Evolutionary conservation across 2,113 vertebrate species (phyloP).

Genomic region (Ciconia boyciana): DNA sequence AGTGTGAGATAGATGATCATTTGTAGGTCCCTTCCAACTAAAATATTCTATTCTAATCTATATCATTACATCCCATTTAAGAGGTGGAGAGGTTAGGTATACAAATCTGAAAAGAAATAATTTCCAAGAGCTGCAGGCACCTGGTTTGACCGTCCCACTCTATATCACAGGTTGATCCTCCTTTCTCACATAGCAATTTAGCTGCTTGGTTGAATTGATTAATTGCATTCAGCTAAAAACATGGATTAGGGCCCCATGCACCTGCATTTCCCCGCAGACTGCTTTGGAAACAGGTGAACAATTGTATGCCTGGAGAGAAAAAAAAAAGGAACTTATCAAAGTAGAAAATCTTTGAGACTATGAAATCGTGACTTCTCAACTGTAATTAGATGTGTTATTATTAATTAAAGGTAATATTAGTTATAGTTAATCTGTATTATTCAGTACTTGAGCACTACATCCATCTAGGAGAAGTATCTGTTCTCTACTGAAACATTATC

Average conservation of each 20-base stretch:
- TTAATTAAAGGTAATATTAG: background rate
- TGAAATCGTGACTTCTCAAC: background rate
- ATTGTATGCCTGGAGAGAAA: background rate
- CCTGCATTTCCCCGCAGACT: background rate
- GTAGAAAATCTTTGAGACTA: background rate
- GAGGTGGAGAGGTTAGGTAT: background rate
- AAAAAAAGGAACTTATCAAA: background rate
- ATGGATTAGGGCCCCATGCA: background rate
- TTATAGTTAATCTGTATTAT: background rate
- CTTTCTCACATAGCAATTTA: background rate
- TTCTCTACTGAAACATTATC: background rate
- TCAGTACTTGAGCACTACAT: background rate
- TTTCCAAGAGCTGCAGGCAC: background rate
- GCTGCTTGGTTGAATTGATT: background rate
- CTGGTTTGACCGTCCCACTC: rapidly evolving
- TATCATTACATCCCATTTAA: background rate
- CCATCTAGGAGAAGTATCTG: background rate
- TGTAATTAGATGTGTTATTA: background rate
- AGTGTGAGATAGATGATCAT: rapidly evolving
- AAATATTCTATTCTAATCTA: background rate
- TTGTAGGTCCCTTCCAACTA: background rate
- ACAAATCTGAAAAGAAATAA: background rate
- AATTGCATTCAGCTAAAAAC: background rate
- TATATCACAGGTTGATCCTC: rapidly evolving
- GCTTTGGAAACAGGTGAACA: background rate